Base-by-base conservation (phyloP, 2,888 invertebrate genomes). In the Drosophila ochracea region DNA sequence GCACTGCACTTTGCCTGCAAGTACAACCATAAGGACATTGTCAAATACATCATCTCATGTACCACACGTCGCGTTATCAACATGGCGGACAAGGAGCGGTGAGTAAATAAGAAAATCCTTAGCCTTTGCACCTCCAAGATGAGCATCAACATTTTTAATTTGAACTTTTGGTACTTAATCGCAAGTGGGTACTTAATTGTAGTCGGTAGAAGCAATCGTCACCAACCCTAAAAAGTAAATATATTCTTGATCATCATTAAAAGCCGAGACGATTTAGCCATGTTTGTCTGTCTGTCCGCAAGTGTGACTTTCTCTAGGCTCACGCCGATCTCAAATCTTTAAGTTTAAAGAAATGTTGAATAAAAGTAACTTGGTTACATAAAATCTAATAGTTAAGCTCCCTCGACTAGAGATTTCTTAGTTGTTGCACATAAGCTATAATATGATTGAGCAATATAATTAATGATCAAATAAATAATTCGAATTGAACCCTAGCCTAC, bases 1-100 rank as follows among this genome's bases (percentile, higher is more conserved):
- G 97, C 98, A 62, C 94, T 99, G 79, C 99, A 99, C 94, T 95
- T 97, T 86, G 98, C 97, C 41, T 96, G 97, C 65, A 95, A 97
- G 76, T 96, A 97, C 92, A 98, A 98, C 57, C 96, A 98, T 94
- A 97, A 97, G 92, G 97, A 98, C 91, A 96, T 98, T 82, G 96
- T 98, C 71, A 96, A 97, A 93, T 98, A 97, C 93, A 95, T 98
- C 80, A 96, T 98, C 75, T 96, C 97, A 65, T 96, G 96, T 93
- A 97, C 97, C 30, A 97, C 98, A 13, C 95, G 96, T 63, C 95
- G 96, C 54, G 95, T 98, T 73, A 94, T 98, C 73, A 97, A 98
- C 93, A 96, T 98, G 95, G 95, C 96, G 73, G 98, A 98, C 92
- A 96, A 96, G 92, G 97, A 96, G 92, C 95, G 95, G 97, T 97